Evolutionary conservation across 2,113 vertebrate species (phyloP), one percentile per base, ranked within the genome.

Genomic region (Peucedramus taeniatus): DNA sequence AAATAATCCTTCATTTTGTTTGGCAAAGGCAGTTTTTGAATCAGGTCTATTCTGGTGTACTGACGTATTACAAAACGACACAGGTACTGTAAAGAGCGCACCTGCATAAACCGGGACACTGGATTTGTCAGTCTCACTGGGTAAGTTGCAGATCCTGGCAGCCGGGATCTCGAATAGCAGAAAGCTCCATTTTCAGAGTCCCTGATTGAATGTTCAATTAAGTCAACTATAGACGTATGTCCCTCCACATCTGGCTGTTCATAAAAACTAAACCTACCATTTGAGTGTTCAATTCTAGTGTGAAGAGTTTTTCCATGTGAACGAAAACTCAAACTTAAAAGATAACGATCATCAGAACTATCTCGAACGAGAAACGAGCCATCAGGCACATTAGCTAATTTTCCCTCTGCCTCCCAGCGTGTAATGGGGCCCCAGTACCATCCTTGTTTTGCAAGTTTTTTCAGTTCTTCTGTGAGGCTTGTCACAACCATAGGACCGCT

Each of bases 1-100:
- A 99, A 98, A 97, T 99, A 99, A 98, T 99, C 99, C 99, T 99
- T 99, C 99, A 99, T 99, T 98, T 99, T 99, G 99, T 99, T 99
- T 97, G 99, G 99, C 98, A 99, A 98, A 98, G 99, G 99, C 98
- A 99, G 99, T 98, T 99, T 99, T 97, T 99, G 99, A 97, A 99
- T 99, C 75, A 99, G 97, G 98, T 99, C 99, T 98, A 99, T 99
- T 65, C 99, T 98, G 56, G 99, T 99, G 93, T 99, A 99, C 96
- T 99, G 99, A 96, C 99, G 98, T 94, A 99, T 99, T 93, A 99
- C 99, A 93, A 99, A 99, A 69, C 99, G 99, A 95, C 99, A 99
- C 97, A 99, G 98, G 97, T 99, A 99, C 97, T 99, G 99, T 92
- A 99, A 98, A 12, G 99, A 99, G 44, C 99, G 99, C 96, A 99